These are phyloP conservation scores for Eilema sororculum DNA, from an alignment of 2,888 invertebrate genomes.

Conservation along the genomic window DNA sequence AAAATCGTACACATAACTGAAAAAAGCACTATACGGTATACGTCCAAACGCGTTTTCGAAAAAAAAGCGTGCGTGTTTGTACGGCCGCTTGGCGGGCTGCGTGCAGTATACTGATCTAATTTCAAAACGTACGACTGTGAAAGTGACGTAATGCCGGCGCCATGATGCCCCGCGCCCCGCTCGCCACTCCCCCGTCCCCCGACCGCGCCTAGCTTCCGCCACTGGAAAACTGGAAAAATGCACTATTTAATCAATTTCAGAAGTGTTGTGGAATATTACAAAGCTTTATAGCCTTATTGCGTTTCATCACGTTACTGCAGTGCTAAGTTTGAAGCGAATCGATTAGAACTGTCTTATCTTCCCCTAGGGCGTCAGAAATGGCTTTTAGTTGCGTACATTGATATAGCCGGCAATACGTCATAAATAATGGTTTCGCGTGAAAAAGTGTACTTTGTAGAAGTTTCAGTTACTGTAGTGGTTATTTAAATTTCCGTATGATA, in stretches of 20 bases:
- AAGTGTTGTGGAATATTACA: slow-evolving; percentile 66
- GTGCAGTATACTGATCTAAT: slow-evolving; percentile 82
- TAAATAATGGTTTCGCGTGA: slow-evolving; percentile 46
- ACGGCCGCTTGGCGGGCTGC: slow-evolving; percentile 63
- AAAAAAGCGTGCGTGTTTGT: slow-evolving; percentile 41
- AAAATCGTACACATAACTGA: slow-evolving; percentile 66
- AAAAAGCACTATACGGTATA: slow-evolving; percentile 58
- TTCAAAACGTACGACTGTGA: slow-evolving; percentile 79
- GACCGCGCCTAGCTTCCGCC: slow-evolving; percentile 72
- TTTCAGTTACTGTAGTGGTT: slow-evolving; percentile 15
- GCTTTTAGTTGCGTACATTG: slow-evolving; percentile 38
- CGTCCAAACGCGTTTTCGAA: slow-evolving; percentile 58
- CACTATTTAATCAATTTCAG: slow-evolving; percentile 83
- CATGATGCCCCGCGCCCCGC: slow-evolving; percentile 72
- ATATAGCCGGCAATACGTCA: slow-evolving; percentile 35
- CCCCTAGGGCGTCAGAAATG: slow-evolving; percentile 41
- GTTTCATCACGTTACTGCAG: slow-evolving; percentile 55
- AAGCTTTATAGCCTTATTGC: slow-evolving; percentile 55
- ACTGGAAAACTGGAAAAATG: slow-evolving; percentile 68
- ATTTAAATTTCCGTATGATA: not conserved
- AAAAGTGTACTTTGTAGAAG: slow-evolving; percentile 20
- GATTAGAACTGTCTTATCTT: slow-evolving; percentile 52
- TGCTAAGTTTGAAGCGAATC: slow-evolving; percentile 57
- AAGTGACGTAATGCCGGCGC: slow-evolving; percentile 83
- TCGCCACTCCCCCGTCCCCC: slow-evolving; percentile 59